Base-by-base conservation (phyloP, 2,113 vertebrate species). In the Ibidorhyncha struthersii region DNA sequence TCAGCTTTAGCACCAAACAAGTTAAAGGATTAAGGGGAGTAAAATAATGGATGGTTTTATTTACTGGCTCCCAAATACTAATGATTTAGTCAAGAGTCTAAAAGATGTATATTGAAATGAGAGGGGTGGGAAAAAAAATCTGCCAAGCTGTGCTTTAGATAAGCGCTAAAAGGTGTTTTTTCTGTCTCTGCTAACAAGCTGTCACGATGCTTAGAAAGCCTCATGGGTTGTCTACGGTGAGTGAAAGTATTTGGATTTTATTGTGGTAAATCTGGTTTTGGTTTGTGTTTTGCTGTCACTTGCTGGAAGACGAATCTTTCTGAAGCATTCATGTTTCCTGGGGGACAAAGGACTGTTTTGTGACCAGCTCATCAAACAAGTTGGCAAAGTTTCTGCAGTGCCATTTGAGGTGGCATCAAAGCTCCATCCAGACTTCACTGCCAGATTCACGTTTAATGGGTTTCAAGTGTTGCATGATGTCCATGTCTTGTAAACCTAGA, bases 141-240 rank as follows among this genome's bases (percentile, higher is more conserved):
- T 91, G 89, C 84, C 70, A 85, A 72, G 78, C 58, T 95, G 82
- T 96, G 95, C 90, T 94, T 85, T n/a, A 93, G 95, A 72, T 85
- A 32, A 95, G 96, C 93, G 96, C 96, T 96, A 96, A 97, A 96
- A 97, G 90, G 87, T 97, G 62, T 96, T 93, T 95, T 97, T 96
- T 97, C 96, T 97, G 93, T 97, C 92, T 90, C 96, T 96, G 96
- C 96, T 96, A 96, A 72, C 96, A 97, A 97, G 96, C 96, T 96
- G 92, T 90, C 96, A 88, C 82, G 96, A 10, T 93, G 96, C 92
- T 96, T 97, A 95, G 74, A 96, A 95, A 95, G 82, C 96, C 58
- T 94, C 92, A 93, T 79, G 96, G 78, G 95, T n/a, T 96, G 84
- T 58, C 90, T 95, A 49, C 92, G 96, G 96, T 97, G 96, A 97